Conservation (phyloP, 1,140 invertebrate genomes). For the Cydia strobilella region DNA sequence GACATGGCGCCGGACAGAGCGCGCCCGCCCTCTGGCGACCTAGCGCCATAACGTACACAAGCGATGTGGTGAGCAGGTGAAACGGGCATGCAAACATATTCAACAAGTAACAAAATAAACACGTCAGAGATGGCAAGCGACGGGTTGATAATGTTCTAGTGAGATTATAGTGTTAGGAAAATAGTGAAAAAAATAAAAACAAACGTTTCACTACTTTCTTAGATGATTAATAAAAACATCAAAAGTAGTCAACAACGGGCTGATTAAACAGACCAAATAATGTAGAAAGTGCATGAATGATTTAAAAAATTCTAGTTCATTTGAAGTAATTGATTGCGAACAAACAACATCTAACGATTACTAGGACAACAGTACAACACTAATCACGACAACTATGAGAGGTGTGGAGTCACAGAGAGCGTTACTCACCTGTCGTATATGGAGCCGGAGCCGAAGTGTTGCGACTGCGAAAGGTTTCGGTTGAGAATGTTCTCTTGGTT, state of each 20-base stretch:
- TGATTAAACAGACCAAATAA: conserved; percentile 40
- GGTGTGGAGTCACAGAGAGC: conserved; percentile 9
- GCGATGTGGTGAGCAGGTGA: conserved; percentile 75
- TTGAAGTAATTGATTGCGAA: conserved; percentile 17
- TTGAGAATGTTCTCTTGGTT: conserved; percentile 90
- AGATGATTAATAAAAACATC: conserved; percentile 29
- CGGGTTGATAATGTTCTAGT: conserved; percentile 1
- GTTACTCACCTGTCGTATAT: conserved; percentile 87
- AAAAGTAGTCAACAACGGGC: conserved; percentile 29
- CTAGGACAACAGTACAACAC: conserved; percentile 40
- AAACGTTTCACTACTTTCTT: conserved; percentile 25
- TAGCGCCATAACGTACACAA: conserved; percentile 64
- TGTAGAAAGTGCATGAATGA: conserved; percentile 45
- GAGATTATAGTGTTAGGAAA: conserved; percentile 7
- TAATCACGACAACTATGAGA: conserved; percentile 53
- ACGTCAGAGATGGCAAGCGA: conserved; percentile 42
- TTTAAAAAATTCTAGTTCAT: conserved; percentile 30
- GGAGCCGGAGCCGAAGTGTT: conserved; percentile 87
- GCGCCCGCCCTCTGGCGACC: conserved; percentile 62
- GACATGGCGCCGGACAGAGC: conserved; percentile 68
- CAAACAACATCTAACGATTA: conserved; percentile 37
- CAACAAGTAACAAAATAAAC: conserved; percentile 60
- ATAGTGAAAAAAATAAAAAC: conserved; percentile 22
- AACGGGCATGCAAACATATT: conserved; percentile 72
- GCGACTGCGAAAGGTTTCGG: conserved; percentile 82